These are phyloP conservation scores for Hippocampus comes DNA, from an alignment of 2,113 vertebrate species.

Conservation along the genomic window DNA sequence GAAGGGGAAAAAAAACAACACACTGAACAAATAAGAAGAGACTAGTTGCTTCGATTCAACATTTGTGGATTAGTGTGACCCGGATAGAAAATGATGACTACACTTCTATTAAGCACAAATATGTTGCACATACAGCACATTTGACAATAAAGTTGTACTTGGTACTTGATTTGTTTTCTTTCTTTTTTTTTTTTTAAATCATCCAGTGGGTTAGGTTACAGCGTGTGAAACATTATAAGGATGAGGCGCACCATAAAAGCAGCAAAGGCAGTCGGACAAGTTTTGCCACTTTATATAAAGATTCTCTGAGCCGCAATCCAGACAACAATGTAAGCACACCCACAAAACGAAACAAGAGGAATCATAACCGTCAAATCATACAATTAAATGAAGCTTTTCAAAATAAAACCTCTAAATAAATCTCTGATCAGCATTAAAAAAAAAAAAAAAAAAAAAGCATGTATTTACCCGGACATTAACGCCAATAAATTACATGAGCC, in stretches of 20 bases:
- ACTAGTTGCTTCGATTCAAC: too few relatives aligned
- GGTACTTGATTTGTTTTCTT: too few relatives aligned
- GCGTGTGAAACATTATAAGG: background rate
- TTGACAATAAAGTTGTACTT: too few relatives aligned
- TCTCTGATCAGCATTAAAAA: conserved; percentile 14
- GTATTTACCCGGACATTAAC: background rate
- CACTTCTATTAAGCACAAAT: too few relatives aligned
- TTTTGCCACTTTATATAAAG: conserved; percentile 45
- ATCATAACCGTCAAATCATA: conserved; percentile 5
- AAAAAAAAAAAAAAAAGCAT: background rate
- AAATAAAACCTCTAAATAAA: conserved; percentile 6
- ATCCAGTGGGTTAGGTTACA: background rate
- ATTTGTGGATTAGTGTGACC: too few relatives aligned
- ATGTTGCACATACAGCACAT: too few relatives aligned
- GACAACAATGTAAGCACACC: conserved; percentile 49
- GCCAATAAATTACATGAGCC: background rate
- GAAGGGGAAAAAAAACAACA: too few relatives aligned
- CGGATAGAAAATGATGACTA: too few relatives aligned
- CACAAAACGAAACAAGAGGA: conserved; percentile 14
- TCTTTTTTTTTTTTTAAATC: background rate
- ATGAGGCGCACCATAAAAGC: background rate
- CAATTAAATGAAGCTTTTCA: background rate
- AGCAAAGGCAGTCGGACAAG: conserved; percentile 8
- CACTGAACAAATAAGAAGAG: too few relatives aligned
- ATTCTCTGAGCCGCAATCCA: conserved; percentile 40